Evolutionary conservation across 2,113 vertebrate species (phyloP).

Genomic region (Tenebrosternarchus preto): DNA sequence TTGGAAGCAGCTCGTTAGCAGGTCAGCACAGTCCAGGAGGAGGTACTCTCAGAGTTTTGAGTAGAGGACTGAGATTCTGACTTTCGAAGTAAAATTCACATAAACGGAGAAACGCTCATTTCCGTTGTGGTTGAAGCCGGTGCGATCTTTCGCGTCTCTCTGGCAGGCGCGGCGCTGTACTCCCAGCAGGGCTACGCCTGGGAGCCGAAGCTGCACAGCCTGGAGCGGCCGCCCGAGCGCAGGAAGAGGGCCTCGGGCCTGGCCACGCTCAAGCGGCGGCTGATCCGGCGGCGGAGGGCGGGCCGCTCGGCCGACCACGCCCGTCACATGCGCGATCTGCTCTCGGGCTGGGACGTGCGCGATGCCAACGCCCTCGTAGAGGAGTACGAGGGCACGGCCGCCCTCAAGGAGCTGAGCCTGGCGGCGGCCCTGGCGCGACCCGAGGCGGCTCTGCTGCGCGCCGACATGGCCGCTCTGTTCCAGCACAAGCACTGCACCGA

Average conservation of each 20-base stretch:
- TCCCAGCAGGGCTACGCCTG: slow-evolving; percentile 91
- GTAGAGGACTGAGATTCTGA: background rate
- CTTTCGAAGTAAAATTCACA: too few relatives aligned
- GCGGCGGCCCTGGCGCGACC: slow-evolving; percentile 92
- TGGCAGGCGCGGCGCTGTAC: slow-evolving; percentile 88
- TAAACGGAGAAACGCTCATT: background rate
- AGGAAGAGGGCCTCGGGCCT: slow-evolving; percentile 98
- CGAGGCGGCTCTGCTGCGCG: slow-evolving; percentile 86
- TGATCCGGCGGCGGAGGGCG: slow-evolving; percentile 95
- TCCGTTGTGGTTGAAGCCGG: background rate
- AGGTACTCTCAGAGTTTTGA: background rate
- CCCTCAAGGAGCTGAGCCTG: slow-evolving; percentile 96
- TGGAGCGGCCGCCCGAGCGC: slow-evolving; percentile 94
- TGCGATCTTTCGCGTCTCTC: background rate
- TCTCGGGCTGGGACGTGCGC: slow-evolving; percentile 94
- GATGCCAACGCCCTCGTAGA: slow-evolving; percentile 95
- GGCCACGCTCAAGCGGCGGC: slow-evolving; percentile 95
- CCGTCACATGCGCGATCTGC: slow-evolving; percentile 96
- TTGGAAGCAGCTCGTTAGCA: slow-evolving; percentile 7
- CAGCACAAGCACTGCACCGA: slow-evolving; percentile 98
- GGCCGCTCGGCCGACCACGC: slow-evolving; percentile 95
- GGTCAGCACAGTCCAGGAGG: slow-evolving; percentile 11
- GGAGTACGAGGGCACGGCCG: slow-evolving; percentile 94
- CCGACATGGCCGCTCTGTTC: slow-evolving; percentile 94
- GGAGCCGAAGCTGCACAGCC: slow-evolving; percentile 96